phyloP scores from a whole-genome alignment of 2,113 vertebrate genomes.

The Malurus cyaneus region DNA sequence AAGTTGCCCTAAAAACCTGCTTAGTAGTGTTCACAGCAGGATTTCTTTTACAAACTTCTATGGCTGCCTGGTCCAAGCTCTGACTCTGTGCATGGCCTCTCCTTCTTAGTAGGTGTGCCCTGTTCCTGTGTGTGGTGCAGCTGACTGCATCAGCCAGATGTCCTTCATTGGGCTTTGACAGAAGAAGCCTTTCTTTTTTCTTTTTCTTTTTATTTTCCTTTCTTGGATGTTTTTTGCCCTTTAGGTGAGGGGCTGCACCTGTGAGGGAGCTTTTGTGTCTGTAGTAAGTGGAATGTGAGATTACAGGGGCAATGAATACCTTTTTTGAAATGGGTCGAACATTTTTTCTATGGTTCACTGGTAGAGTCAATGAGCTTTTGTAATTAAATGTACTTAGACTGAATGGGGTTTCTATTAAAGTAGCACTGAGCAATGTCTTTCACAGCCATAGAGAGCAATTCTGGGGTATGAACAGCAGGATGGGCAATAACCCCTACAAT shows the following conservation, averaged over 20 bases:
- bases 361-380: neutral
- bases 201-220: accelerated
- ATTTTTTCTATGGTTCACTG: conserved; percentile 29
- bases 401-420: conserved; percentile 5
- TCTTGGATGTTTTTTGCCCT: neutral
- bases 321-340: neutral
- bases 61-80: neutral
- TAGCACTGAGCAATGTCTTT: neutral
- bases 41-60: neutral
- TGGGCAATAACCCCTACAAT: neutral
- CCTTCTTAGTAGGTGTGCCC: neutral
- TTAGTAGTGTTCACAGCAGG: neutral
- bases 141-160: neutral
- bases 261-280: neutral
- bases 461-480: neutral
- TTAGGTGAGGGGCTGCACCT: neutral
- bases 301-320: neutral
- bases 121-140: neutral
- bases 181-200: neutral
- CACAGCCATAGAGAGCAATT: neutral
- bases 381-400: conserved; percentile 8
- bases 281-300: neutral
- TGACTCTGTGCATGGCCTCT: neutral
- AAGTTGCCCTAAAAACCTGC: neutral
- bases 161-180: neutral